Percentiles rank a stretch among this genome's conserved stretches.
Conservation (phyloP, 2,888 invertebrate species). For the Bedellia somnulentella region DNA sequence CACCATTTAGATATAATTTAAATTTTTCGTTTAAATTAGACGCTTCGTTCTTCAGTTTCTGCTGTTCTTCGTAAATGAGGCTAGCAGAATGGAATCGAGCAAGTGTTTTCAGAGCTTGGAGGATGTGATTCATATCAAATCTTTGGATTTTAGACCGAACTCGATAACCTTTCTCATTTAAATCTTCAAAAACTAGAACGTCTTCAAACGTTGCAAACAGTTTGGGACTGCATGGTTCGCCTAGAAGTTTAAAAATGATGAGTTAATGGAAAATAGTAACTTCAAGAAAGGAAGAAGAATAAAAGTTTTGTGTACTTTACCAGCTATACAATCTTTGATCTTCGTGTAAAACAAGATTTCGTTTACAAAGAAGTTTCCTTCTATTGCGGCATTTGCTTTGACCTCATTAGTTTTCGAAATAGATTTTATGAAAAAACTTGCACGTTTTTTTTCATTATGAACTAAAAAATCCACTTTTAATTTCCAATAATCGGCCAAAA, state of each 20-base stretch:
- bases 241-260: too few relatives aligned
- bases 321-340: slow-evolving; percentile 24
- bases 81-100: slow-evolving; percentile 54
- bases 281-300: too few relatives aligned
- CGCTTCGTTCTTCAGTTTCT: not conserved
- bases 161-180: slow-evolving; percentile 24
- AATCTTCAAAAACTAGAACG: slow-evolving; percentile 43
- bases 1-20: not conserved
- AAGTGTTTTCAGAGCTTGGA: slow-evolving; percentile 27
- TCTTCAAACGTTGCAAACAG: slow-evolving; percentile 23
- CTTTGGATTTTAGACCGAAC: too few relatives aligned
- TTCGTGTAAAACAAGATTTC: slow-evolving; percentile 31
- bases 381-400: slow-evolving; percentile 37
- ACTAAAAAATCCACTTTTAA: slow-evolving; percentile 21
- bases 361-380: slow-evolving; percentile 31
- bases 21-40: not conserved
- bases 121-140: not conserved
- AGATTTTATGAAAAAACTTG: slow-evolving; percentile 37
- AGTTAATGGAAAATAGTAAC: too few relatives aligned
- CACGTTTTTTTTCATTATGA: slow-evolving; percentile 14
- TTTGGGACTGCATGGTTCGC: slow-evolving; percentile 39
- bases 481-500: slow-evolving; percentile 43
- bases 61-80: slow-evolving; percentile 31
- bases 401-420: slow-evolving; percentile 30
- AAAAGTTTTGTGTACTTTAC: too few relatives aligned